These are phyloP conservation scores for Drosophila cardini DNA, from an alignment of 1,140 invertebrate genomes.

Conservation along the genomic window DNA sequence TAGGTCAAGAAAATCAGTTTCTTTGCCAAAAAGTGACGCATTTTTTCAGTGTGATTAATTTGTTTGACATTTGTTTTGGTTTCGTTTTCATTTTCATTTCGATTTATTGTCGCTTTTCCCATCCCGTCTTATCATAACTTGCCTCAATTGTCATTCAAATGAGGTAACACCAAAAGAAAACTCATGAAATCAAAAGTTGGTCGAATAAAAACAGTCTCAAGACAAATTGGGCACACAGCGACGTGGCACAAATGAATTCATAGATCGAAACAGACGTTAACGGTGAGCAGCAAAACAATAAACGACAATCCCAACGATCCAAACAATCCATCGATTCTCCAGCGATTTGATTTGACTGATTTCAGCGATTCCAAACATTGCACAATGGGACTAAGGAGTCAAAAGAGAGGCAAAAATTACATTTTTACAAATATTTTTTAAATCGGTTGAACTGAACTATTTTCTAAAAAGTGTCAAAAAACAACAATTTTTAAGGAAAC, in stretches of 20 bases:
- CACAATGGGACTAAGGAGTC: too few species aligned
- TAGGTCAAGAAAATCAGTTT: conserved; percentile 65
- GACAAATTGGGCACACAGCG: conserved; percentile 54
- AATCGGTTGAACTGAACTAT: too few species aligned
- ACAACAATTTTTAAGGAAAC: too few species aligned
- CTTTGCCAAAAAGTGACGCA: conserved; percentile 44
- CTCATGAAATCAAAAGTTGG: background rate
- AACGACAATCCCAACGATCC: conserved; percentile 37
- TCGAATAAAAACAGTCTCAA: conserved; percentile 10
- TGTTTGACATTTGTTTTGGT: conserved; percentile 16
- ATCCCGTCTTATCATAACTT: conserved; percentile 30
- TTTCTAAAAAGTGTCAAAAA: too few species aligned
- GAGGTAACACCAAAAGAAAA: conserved; percentile 13
- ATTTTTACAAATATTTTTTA: too few species aligned
- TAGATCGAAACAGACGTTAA: conserved; percentile 45
- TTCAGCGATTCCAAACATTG: conserved; percentile 18
- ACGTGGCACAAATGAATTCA: conserved; percentile 62
- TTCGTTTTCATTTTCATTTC: conserved; percentile 47
- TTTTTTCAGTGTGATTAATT: conserved; percentile 16
- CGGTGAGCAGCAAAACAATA: conserved; percentile 34
- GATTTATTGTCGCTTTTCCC: conserved; percentile 20
- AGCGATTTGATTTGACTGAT: conserved; percentile 25
- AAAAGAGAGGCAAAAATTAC: too few species aligned
- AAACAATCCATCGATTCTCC: conserved; percentile 28
- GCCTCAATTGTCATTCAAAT: conserved; percentile 60